Base-by-base conservation (phyloP, 2,113 vertebrate species). In the Otolemur garnettii region DNA sequence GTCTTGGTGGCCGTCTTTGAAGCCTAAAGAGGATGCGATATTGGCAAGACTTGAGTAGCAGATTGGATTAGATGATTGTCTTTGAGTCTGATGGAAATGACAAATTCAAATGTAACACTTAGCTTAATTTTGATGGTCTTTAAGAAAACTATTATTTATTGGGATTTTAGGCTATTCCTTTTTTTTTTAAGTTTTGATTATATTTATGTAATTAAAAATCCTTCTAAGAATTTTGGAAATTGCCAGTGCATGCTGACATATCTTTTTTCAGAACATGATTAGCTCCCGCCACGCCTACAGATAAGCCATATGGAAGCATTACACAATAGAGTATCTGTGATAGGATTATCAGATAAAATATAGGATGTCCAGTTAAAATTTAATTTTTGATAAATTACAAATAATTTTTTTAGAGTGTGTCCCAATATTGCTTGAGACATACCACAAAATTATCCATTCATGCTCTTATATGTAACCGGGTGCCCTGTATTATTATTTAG, bases 181-280 rank as follows among this genome's bases (percentile, higher is more conserved):
- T 66, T 59, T 80, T 78, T 84, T 59, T 15, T 50, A 14, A 53
- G 10, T 80, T 60, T 87, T 57, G 21, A 89, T 8, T 5, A 4
- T 62, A 15, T 69, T 91, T 80, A n/a, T 64, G 8, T 8, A 71
- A 66, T 14, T 75, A 57, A 83, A 78, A 66, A 21, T 55, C 6
- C 2, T 81, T n/a, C 53, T 13, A 38, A 75, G 69, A 53, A 24
- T 64, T 74, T 42, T 18, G 24, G 12, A 64, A 82, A 72, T 57
- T 19, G 24, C 13, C 8, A 42, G 4, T 11, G 13, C 24, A 18
- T 1, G 6, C 0, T 62, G 64, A 50, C 5, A 5, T 28, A 2
- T 28, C 8, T 55, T 3, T 21, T 64, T 26, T 62, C 62, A 11
- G 28, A 7, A 8, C 1, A 26, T 3, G 17, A 95, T 69, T 78